Conservation (phyloP, 2,113 vertebrate species). For the Bostrychus sinensis region DNA sequence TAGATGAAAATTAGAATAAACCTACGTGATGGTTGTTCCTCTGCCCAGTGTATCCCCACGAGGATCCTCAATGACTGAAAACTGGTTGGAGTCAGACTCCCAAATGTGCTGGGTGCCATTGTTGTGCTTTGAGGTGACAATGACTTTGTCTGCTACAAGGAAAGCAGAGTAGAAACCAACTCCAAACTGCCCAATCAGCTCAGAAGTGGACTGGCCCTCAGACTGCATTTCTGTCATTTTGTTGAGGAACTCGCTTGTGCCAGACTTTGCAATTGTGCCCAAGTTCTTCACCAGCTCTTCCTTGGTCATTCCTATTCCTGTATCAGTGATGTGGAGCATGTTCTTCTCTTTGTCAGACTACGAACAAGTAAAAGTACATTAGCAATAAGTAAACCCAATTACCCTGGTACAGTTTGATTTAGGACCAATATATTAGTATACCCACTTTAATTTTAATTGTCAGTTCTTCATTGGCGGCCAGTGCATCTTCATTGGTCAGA, state of each 20-base stretch:
- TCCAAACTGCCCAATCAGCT: conserved; percentile 98
- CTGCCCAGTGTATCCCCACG: conserved; percentile 93
- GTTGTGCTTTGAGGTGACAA: conserved; percentile 98
- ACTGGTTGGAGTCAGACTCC: conserved; percentile 97
- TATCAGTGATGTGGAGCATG: conserved; percentile 97
- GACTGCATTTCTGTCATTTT: conserved; percentile 92
- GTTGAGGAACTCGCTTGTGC: conserved; percentile 98
- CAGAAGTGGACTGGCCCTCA: conserved; percentile 94
- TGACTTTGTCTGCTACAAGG: conserved; percentile 96
- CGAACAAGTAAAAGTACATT: background rate
- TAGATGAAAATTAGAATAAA: conserved; percentile 30
- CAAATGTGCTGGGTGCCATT: conserved; percentile 97
- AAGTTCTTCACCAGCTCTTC: conserved; percentile 95
- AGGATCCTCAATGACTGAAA: conserved; percentile 93
- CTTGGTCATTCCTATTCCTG: conserved; percentile 97
- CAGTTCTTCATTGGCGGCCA: conserved; percentile 89
- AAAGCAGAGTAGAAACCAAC: conserved; percentile 99
- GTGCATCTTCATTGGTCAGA: conserved; percentile 86
- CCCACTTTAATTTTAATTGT: conserved; percentile 93
- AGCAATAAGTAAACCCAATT: background rate
- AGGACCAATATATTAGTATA: background rate
- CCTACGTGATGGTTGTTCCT: conserved; percentile 95
- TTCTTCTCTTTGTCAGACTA: conserved; percentile 99
- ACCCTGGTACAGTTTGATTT: background rate
- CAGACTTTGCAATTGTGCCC: conserved; percentile 98